Evolutionary conservation across 1,140 invertebrate species (phyloP).

Genomic region (Episyrphus balteatus): DNA sequence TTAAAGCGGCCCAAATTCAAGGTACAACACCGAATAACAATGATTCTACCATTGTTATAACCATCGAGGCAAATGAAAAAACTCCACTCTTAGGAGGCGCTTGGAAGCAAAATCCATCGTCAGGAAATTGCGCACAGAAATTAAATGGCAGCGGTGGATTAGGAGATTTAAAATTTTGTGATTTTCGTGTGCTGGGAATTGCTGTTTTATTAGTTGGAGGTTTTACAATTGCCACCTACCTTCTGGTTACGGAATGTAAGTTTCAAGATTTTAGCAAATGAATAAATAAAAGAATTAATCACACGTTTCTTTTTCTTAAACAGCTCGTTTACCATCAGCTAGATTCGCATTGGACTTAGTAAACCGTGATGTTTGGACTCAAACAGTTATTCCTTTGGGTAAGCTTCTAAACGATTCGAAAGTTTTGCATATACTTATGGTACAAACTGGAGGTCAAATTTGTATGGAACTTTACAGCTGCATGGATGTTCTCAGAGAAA

Average conservation of each 20-base stretch:
- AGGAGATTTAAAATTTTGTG: slow-evolving; percentile 1
- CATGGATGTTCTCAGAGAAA: slow-evolving; percentile 8
- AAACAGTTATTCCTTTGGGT: slow-evolving; percentile 4
- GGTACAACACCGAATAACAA: no score
- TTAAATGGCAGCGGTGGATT: not conserved
- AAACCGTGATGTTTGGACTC: slow-evolving; percentile 25
- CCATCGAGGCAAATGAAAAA: slow-evolving; percentile 12
- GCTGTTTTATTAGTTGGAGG: slow-evolving; percentile 3
- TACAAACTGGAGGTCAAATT: slow-evolving; percentile 18
- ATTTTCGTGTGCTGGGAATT: slow-evolving; percentile 5
- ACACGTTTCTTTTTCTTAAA: slow-evolving; percentile 5
- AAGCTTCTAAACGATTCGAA: slow-evolving; percentile 9
- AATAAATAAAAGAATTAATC: not conserved
- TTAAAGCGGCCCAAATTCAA: no score
- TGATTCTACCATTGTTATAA: not conserved
- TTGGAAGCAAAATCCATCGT: slow-evolving; percentile 1
- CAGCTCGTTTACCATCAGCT: slow-evolving; percentile 9
- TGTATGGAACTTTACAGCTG: slow-evolving; percentile 16
- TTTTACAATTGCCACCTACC: slow-evolving; percentile 9
- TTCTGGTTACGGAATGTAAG: slow-evolving; percentile 11
- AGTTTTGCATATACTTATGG: slow-evolving; percentile 18
- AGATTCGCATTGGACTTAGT: slow-evolving; percentile 20
- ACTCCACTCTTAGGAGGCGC: slow-evolving; percentile 16
- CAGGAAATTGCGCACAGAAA: not conserved
- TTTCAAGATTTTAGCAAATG: not conserved